Conservation (phyloP, 2,113 vertebrate genomes). For the Gavialis gangeticus region DNA sequence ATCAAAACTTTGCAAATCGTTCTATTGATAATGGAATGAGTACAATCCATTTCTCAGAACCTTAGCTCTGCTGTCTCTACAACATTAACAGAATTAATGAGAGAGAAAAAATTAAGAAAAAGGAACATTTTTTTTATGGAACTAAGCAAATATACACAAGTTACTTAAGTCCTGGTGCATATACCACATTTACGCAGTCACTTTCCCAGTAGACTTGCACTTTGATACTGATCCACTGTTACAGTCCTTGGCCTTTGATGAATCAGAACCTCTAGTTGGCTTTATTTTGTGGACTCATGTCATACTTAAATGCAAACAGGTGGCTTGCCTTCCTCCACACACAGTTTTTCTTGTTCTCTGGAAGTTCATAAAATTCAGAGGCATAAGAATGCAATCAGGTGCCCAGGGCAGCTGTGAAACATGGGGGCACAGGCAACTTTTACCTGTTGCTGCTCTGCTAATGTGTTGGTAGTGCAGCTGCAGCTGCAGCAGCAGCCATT, state of each 20-base stretch:
- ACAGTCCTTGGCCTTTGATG: not conserved
- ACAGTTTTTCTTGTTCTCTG: not conserved
- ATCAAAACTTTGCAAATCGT: not conserved
- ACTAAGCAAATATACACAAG: not conserved
- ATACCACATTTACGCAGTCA: not conserved
- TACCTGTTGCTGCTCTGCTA: too few relatives aligned
- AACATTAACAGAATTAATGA: not conserved
- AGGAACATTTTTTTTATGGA: rapidly evolving
- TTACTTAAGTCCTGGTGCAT: not conserved
- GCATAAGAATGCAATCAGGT: not conserved
- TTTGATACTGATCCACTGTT: not conserved
- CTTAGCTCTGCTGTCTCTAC: not conserved
- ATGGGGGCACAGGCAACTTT: too few relatives aligned
- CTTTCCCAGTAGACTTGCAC: not conserved
- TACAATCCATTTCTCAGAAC: not conserved
- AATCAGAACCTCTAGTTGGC: not conserved
- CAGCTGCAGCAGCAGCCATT: too few relatives aligned
- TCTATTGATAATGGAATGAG: not conserved
- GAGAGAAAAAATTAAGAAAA: not conserved
- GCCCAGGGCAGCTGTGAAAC: too few relatives aligned
- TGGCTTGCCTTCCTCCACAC: not conserved
- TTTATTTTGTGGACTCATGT: not conserved
- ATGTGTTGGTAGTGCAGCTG: too few relatives aligned
- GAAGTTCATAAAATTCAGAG: not conserved
- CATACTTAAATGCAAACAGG: not conserved